These are phyloP conservation scores for Lucilia cuprina DNA, from an alignment of 1,140 invertebrate genomes.

Conservation along the genomic window DNA sequence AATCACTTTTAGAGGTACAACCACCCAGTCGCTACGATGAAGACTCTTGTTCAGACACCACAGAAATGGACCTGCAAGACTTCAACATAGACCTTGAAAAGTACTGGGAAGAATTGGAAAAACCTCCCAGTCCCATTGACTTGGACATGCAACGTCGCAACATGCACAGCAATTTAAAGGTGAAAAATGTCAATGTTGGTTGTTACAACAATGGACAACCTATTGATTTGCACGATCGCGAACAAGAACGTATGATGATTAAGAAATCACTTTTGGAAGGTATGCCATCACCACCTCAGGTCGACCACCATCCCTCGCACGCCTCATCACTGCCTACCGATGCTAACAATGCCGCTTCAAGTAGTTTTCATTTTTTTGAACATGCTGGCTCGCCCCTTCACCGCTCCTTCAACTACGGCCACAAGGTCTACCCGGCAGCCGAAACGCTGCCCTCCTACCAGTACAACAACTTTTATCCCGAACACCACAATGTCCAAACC, in stretches of 20 bases:
- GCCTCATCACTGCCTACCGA: slow-evolving; percentile 26
- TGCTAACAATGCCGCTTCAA: slow-evolving; percentile 31
- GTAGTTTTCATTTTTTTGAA: slow-evolving; percentile 59
- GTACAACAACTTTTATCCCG: slow-evolving; percentile 61
- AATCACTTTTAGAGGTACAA: slow-evolving; percentile 59
- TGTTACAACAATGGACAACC: slow-evolving; percentile 61
- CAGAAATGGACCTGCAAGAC: slow-evolving; percentile 60
- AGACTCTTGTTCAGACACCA: slow-evolving; percentile 60
- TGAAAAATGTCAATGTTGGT: slow-evolving; percentile 59
- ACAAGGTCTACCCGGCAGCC: slow-evolving; percentile 56
- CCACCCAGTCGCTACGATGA: slow-evolving; percentile 57
- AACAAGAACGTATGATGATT: slow-evolving; percentile 61
- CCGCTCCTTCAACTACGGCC: slow-evolving; percentile 46
- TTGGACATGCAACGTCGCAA: slow-evolving; percentile 60
- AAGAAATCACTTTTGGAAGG: slow-evolving; percentile 58
- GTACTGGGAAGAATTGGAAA: slow-evolving; percentile 61
- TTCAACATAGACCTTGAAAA: slow-evolving; percentile 62
- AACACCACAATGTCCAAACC: slow-evolving; percentile 49
- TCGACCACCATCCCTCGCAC: slow-evolving; percentile 19
- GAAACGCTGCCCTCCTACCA: slow-evolving; percentile 58
- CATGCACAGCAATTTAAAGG: slow-evolving; percentile 59
- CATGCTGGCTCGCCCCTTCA: slow-evolving; percentile 47
- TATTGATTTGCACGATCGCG: slow-evolving; percentile 58
- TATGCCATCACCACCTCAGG: slow-evolving; percentile 59
- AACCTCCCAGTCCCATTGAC: slow-evolving; percentile 59